Evolutionary conservation across 2,888 invertebrate genomes (phyloP).

Genomic region (Melangyna quadrimaculata): DNA sequence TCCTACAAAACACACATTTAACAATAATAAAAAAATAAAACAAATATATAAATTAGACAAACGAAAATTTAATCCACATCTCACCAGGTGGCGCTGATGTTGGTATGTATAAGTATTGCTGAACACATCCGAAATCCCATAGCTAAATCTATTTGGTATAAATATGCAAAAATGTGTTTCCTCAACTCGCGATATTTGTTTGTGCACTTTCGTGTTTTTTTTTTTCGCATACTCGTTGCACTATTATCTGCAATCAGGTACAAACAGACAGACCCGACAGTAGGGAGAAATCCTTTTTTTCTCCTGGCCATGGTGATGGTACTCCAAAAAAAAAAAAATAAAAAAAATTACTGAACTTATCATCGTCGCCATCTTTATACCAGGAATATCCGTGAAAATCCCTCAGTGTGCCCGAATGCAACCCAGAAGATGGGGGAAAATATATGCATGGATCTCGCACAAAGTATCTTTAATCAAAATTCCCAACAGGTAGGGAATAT

Average conservation of each 20-base stretch:
- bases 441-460: conserved; percentile 28
- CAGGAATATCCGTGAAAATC: neutral
- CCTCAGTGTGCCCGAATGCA: too few relatives aligned
- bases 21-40: neutral
- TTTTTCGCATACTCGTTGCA: neutral
- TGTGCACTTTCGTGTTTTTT: neutral
- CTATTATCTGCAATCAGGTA: neutral
- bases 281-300: neutral
- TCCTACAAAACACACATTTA: neutral
- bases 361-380: conserved; percentile 60
- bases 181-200: conserved; percentile 24
- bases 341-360: conserved; percentile 54
- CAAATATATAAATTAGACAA: conserved; percentile 25
- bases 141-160: conserved; percentile 56
- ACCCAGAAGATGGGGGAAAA: neutral
- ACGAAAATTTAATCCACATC: conserved; percentile 62
- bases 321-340: neutral
- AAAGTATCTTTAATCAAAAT: conserved; percentile 81
- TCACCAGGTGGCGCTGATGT: conserved; percentile 49
- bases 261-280: neutral
- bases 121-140: conserved; percentile 36
- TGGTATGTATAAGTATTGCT: neutral
- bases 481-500: conserved; percentile 77
- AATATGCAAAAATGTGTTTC: conserved; percentile 55
- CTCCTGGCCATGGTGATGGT: neutral